A percentile compares a stretch with the other conserved stretches of the same genome.
Conservation (phyloP, 2,113 vertebrate genomes). For the Rhabdomys dilectus region DNA sequence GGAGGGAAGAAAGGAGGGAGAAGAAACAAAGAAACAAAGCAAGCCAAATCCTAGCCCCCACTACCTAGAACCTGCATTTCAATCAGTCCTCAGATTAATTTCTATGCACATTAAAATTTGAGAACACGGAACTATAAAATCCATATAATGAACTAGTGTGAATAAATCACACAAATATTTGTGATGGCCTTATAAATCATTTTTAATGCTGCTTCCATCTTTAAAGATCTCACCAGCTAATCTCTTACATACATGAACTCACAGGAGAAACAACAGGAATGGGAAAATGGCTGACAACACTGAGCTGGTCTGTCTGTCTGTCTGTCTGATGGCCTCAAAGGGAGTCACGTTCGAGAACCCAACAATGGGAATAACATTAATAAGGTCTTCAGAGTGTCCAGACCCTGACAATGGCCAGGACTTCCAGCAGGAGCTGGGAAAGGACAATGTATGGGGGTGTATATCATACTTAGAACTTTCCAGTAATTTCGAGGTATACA, state of each 20-base stretch:
- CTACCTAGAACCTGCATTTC: background rate
- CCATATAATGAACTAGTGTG: background rate
- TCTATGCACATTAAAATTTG: background rate
- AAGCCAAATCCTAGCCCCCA: no score
- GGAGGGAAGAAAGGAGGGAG: background rate
- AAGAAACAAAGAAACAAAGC: background rate
- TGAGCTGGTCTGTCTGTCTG: background rate
- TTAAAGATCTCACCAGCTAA: background rate
- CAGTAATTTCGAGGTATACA: background rate
- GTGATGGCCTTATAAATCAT: background rate
- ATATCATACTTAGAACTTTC: background rate
- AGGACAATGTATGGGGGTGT: background rate
- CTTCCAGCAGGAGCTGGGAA: background rate
- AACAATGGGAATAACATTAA: background rate
- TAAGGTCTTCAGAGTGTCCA: background rate
- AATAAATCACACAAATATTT: constrained; percentile 40
- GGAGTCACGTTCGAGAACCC: background rate
- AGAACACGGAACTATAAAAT: background rate
- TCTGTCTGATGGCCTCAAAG: accelerated
- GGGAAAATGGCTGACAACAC: background rate
- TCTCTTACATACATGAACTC: background rate
- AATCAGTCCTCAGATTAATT: background rate
- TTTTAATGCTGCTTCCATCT: background rate
- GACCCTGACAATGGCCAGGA: background rate
- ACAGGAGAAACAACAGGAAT: background rate